Conservation (phyloP, 1,140 invertebrate species). For the Planococcus citri region DNA sequence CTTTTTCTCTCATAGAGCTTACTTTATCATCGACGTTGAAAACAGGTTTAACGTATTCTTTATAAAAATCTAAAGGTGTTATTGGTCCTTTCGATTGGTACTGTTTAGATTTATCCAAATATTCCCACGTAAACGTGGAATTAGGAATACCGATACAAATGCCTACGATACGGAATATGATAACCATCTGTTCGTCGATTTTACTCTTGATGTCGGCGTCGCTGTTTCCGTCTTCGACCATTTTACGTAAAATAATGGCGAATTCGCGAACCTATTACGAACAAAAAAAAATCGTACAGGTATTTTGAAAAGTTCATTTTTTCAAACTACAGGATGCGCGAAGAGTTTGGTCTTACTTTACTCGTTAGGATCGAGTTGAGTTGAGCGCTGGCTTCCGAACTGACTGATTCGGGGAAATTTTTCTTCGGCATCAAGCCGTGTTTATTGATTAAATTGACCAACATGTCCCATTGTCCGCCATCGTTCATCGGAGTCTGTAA, state of each 20-base stretch:
- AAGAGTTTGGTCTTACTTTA: constrained; percentile 43
- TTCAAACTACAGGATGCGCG: not conserved
- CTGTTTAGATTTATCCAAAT: constrained; percentile 72
- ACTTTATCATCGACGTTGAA: constrained; percentile 77
- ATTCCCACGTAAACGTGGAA: constrained; percentile 72
- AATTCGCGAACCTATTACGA: constrained; percentile 65
- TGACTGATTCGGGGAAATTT: constrained; percentile 70
- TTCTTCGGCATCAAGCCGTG: constrained; percentile 79
- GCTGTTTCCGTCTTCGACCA: constrained; percentile 42
- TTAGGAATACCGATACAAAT: constrained; percentile 72
- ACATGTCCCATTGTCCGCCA: constrained; percentile 87
- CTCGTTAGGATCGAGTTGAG: constrained; percentile 67
- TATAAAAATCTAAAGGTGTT: constrained; percentile 67
- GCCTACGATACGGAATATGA: constrained; percentile 68
- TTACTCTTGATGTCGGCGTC: constrained; percentile 43
- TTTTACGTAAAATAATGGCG: constrained; percentile 51
- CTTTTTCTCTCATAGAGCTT: constrained; percentile 12
- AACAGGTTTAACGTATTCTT: constrained; percentile 58
- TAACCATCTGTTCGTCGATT: constrained; percentile 53
- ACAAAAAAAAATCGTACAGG: not conserved
- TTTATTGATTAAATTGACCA: constrained; percentile 71
- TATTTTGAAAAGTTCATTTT: not conserved
- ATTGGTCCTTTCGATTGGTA: constrained; percentile 63
- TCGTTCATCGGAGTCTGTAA: constrained; percentile 63
- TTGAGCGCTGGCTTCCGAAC: constrained; percentile 52